Conservation (phyloP, 2,797 vertebrate species). For the Tenualosa ilisha region DNA sequence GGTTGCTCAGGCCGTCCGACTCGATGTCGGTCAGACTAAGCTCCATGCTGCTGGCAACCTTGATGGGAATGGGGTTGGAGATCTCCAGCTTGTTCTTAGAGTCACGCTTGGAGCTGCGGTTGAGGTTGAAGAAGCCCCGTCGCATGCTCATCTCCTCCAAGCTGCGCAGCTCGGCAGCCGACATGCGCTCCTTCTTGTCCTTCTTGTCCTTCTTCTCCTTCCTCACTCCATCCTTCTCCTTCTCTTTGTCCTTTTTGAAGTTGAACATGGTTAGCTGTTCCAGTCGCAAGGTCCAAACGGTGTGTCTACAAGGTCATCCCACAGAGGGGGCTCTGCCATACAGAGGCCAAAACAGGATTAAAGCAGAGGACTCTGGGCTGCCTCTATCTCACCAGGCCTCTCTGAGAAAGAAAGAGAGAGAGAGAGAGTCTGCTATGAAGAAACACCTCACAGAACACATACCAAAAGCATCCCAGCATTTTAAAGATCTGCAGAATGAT, state of each 20-base stretch:
- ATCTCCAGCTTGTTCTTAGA: conserved; percentile 91
- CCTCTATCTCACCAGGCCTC: conserved; percentile 41
- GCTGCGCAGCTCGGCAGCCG: conserved; percentile 89
- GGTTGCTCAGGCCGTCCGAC: conserved; percentile 86
- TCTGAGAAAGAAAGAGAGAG: conserved; percentile 20
- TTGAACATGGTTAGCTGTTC: conserved; percentile 84
- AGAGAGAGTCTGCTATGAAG: not conserved
- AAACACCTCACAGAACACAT: not conserved
- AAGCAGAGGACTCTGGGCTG: not conserved
- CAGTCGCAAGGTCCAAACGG: conserved; percentile 35
- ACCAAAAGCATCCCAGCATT: not conserved
- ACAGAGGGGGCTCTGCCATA: conserved; percentile 50
- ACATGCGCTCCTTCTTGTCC: conserved; percentile 96
- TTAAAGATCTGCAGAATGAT: not conserved
- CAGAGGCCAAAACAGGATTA: conserved; percentile 33
- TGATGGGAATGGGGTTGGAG: conserved; percentile 97
- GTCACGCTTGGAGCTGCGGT: conserved; percentile 89
- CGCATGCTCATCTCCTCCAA: conserved; percentile 97
- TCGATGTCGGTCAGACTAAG: conserved; percentile 92
- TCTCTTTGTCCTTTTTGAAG: conserved; percentile 91
- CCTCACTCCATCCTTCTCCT: conserved; percentile 83
- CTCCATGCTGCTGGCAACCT: conserved; percentile 90
- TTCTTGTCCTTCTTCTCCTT: conserved; percentile 91
- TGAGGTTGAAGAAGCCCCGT: conserved; percentile 94
- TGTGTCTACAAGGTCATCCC: conserved; percentile 44